Evolutionary conservation across 2,888 invertebrate genomes (phyloP), one percentile per base, ranked within the genome.

Genomic region (Sphaerophoria rueppellii): DNA sequence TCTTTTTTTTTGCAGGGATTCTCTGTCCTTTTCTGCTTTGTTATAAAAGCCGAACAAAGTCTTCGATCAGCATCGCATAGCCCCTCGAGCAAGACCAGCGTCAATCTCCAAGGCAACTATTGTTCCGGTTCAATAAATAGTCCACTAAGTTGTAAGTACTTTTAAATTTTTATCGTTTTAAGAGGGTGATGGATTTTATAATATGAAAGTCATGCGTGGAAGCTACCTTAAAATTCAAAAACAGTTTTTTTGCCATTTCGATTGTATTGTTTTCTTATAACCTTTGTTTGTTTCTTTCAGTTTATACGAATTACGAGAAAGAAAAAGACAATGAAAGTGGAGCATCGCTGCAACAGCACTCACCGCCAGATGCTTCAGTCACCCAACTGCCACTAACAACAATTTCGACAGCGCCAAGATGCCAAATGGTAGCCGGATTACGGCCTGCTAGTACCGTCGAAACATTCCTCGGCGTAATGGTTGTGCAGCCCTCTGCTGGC

Each of bases 301-400:
- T 91, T 89, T 92, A 92, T 86, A 89, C 91, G 24, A 91, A 89
- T 77, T 92, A 92, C 72, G 91, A 91, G 83, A 90, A 91, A 80
- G 92, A 92, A 82, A 89, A 91, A 75, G 91, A 91, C 86, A 91
- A 89, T 87, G 91, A 91, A 79, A 89, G 91, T 79, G 88, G 89
- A 40, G 88, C 89, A 70, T 87, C 89, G 60, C 87, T 89, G 37
- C 82, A 88, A 73, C 82, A 88, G 71, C 85, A 87, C 67, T 87
- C 88, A 32, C 74, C 88, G 71, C 79, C 89, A 71, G 87, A 89
- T 78, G 81, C 88, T 54, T 81, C 87, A 63, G 70, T 85, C 55
- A 65, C 88, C 32, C 91, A 91, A 77, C 88, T 90, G 88, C 91
- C 91, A 86, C 88, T 91, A 88, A 91, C 91, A 89, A 91, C 91